Conservation (phyloP, 2,113 vertebrate genomes). For the Lasiurus cinereus region DNA sequence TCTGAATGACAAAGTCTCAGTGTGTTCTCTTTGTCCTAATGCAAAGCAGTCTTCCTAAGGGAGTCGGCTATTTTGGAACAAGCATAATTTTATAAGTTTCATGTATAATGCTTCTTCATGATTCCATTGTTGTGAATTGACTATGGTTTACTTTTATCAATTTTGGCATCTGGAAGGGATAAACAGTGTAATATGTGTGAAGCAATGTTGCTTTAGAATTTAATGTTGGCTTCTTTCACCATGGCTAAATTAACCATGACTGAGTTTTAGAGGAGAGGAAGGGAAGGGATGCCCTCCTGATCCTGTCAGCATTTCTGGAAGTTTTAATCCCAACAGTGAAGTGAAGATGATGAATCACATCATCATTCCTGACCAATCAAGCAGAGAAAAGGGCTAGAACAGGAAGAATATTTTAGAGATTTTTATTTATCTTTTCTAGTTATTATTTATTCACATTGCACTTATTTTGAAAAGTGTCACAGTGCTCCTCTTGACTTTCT, state of each 20-base stretch:
- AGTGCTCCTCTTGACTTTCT: background rate
- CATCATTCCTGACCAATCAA: slow-evolving; percentile 84
- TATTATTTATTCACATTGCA: background rate
- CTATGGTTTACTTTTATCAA: slow-evolving; percentile 23
- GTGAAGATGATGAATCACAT: slow-evolving; percentile 83
- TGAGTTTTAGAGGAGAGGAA: slow-evolving; percentile 45
- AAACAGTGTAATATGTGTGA: background rate
- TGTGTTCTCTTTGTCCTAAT: background rate
- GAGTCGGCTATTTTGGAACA: background rate
- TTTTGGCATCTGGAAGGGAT: background rate
- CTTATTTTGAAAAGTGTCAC: slow-evolving; percentile 69
- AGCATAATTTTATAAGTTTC: background rate
- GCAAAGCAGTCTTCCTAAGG: background rate
- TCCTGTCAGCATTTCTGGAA: slow-evolving; percentile 74
- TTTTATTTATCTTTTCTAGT: background rate
- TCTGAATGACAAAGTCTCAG: background rate
- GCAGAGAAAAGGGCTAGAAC: slow-evolving; percentile 51
- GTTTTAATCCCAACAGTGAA: slow-evolving; percentile 80
- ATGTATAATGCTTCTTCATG: background rate
- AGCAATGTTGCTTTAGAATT: slow-evolving; percentile 59
- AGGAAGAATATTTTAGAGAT: slow-evolving; percentile 58
- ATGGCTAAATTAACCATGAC: slow-evolving; percentile 68
- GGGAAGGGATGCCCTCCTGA: slow-evolving; percentile 40
- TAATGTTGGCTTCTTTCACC: background rate
- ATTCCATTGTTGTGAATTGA: slow-evolving; percentile 43